Evolutionary conservation across 2,113 vertebrate genomes (phyloP).

Genomic region (Chloropsis hardwickii): DNA sequence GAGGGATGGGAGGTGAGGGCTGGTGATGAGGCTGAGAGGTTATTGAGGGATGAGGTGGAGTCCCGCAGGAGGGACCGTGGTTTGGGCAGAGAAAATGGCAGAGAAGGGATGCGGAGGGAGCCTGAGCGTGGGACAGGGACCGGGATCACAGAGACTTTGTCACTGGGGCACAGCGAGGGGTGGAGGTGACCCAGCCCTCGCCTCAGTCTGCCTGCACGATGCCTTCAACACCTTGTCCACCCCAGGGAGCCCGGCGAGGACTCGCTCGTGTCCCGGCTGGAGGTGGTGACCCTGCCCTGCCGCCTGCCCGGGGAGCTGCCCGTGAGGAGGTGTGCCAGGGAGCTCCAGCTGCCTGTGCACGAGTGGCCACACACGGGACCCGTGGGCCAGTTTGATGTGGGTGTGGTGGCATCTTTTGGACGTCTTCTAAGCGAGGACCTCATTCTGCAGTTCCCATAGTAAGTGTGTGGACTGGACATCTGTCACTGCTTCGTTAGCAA

Average conservation of each 20-base stretch:
- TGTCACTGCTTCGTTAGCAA: rapidly evolving
- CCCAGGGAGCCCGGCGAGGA: conserved; percentile 59
- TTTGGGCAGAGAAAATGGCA: neutral
- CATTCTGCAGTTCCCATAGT: conserved; percentile 92
- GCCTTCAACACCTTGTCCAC: neutral
- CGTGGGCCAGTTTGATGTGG: conserved; percentile 82
- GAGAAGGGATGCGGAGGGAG: too few relatives aligned
- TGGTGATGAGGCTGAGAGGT: neutral
- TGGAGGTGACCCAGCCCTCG: rapidly evolving
- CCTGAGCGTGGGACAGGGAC: neutral
- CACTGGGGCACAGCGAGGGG: neutral
- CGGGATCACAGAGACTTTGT: rapidly evolving
- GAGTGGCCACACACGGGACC: conserved; percentile 81
- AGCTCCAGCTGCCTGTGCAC: conserved; percentile 77
- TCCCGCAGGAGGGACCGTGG: rapidly evolving
- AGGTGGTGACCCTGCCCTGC: conserved; percentile 84
- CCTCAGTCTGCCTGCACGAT: neutral
- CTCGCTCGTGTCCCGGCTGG: conserved; percentile 77
- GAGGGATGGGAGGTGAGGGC: rapidly evolving
- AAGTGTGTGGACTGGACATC: conserved; percentile 43
- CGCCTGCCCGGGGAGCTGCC: conserved; percentile 68
- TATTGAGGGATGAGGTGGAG: neutral
- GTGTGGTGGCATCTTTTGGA: conserved; percentile 93
- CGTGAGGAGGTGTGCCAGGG: conserved; percentile 78
- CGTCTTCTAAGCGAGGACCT: conserved; percentile 84